These are phyloP conservation scores for Diorhabda elongata DNA, from an alignment of 1,140 invertebrate species.

Conservation along the genomic window DNA sequence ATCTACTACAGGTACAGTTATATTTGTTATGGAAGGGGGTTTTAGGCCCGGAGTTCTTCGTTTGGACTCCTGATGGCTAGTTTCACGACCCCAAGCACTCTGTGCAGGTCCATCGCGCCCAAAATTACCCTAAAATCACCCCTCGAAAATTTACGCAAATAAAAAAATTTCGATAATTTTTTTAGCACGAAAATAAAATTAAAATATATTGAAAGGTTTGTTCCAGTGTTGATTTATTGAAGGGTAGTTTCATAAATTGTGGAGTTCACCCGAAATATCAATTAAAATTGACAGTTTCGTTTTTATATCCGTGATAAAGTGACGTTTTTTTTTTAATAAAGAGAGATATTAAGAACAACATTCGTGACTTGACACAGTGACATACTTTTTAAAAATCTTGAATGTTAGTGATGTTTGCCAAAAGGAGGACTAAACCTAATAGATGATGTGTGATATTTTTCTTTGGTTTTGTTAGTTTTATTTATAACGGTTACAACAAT, in stretches of 20 bases:
- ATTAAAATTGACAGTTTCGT: no score
- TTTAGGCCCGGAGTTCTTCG: slow-evolving; percentile 33
- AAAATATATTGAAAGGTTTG: neutral
- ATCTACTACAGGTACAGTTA: slow-evolving; percentile 49
- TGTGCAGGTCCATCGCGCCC: slow-evolving; percentile 29
- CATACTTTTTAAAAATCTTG: slow-evolving; percentile 30
- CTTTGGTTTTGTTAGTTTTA: neutral
- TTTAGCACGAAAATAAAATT: neutral
- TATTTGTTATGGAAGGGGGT: slow-evolving; percentile 36
- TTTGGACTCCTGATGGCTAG: slow-evolving; percentile 40
- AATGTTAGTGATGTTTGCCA: slow-evolving; percentile 29
- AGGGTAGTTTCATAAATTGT: neutral
- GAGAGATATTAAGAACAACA: neutral
- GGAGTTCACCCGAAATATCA: neutral
- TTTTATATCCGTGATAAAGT: no score
- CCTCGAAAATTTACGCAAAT: slow-evolving; percentile 6
- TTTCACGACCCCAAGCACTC: slow-evolving; percentile 31
- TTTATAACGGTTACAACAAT: neutral
- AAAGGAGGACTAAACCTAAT: slow-evolving; percentile 30
- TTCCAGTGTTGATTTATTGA: slow-evolving; percentile 8
- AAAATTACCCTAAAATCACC: slow-evolving; percentile 21
- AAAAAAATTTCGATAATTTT: neutral
- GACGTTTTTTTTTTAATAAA: no score
- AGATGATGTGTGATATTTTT: slow-evolving; percentile 26
- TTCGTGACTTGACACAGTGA: slow-evolving; percentile 31